Evolutionary conservation across 1,140 invertebrate genomes (phyloP), one percentile per base, ranked within the genome.

Genomic region (Sitophilus oryzae): DNA sequence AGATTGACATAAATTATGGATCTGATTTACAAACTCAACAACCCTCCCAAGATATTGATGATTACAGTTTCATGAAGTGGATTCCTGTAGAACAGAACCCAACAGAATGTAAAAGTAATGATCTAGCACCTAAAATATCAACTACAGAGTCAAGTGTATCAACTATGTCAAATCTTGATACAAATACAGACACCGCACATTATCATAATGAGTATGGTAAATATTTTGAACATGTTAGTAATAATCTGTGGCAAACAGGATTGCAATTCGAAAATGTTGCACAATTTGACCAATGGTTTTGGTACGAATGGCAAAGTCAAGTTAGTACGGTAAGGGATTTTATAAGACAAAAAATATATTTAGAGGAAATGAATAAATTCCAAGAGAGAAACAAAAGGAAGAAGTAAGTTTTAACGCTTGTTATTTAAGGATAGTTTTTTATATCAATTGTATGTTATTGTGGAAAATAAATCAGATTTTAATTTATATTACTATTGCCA

Each of bases 301-400:
- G 43, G 42, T 45, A 58, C 18, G 30, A 66, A 15, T 71, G 69
- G 68, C 66, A 69, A 51, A 22, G 19, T 14, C 56, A 68, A 40
- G 21, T 71, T 3, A 20, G 41, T 18, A 30, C 48, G 11, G 54
- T 69, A 15, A 62, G 67, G 44, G 61, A 68, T 36, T 71, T 61
- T 60, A 54, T 71, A 6, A 63, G 67, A 40, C 67, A 67, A 48
- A 68, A 68, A 52, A 65, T 71, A 58, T 70, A 69, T 52, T 15
- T 69, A 2, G 46, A 64, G 22, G 68, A 71, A 62, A 69, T 71
- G 68, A 30, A 30, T 30, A n/a, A n/a, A n/a, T n/a, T n/a, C n/a
- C n/a, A n/a, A n/a, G n/a, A n/a, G n/a, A n/a, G n/a, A n/a, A n/a
- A n/a, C n/a, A n/a, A n/a, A n/a, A n/a, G n/a, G n/a, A n/a, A n/a